phyloP scores from a whole-genome alignment of 1,140 invertebrate species.

The Drosophila arawakana region DNA sequence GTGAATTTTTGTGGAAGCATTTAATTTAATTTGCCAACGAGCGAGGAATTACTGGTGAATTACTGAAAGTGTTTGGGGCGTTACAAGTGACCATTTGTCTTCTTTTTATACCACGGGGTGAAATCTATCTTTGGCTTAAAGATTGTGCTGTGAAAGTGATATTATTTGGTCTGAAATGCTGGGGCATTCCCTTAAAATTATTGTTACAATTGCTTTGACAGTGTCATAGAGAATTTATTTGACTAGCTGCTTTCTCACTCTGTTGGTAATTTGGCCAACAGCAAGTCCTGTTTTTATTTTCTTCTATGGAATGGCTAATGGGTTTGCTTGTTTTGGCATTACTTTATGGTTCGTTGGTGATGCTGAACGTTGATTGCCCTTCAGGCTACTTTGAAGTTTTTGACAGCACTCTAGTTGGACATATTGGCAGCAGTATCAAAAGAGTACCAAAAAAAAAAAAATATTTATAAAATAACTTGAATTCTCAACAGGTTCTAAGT shows the following conservation, averaged over 20 bases:
- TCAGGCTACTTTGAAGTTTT: conserved; percentile 33
- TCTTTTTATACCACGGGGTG: neutral
- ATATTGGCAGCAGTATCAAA: conserved; percentile 3
- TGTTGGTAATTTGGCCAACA: conserved; percentile 41
- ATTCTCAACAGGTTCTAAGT: no score
- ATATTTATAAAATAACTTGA: neutral
- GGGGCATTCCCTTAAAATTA: conserved; percentile 45
- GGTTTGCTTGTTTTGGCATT: conserved; percentile 39
- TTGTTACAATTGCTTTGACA: conserved; percentile 58
- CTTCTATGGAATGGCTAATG: conserved; percentile 48
- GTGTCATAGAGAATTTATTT: conserved; percentile 64
- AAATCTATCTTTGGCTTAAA: neutral
- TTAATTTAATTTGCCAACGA: conserved; percentile 27
- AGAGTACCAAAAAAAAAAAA: neutral
- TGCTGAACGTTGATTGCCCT: conserved; percentile 26
- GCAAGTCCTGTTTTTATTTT: conserved; percentile 15
- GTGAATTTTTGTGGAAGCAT: neutral
- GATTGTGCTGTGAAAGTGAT: neutral
- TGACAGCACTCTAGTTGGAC: conserved; percentile 1
- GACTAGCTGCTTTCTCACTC: conserved; percentile 47
- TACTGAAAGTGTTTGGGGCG: conserved; percentile 36
- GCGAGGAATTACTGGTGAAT: neutral
- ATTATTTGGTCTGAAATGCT: conserved; percentile 3
- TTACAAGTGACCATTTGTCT: conserved; percentile 6
- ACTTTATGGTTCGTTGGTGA: conserved; percentile 59